These are phyloP conservation scores for Linepithema humile DNA, from an alignment of 1,140 invertebrate genomes.

Conservation along the genomic window DNA sequence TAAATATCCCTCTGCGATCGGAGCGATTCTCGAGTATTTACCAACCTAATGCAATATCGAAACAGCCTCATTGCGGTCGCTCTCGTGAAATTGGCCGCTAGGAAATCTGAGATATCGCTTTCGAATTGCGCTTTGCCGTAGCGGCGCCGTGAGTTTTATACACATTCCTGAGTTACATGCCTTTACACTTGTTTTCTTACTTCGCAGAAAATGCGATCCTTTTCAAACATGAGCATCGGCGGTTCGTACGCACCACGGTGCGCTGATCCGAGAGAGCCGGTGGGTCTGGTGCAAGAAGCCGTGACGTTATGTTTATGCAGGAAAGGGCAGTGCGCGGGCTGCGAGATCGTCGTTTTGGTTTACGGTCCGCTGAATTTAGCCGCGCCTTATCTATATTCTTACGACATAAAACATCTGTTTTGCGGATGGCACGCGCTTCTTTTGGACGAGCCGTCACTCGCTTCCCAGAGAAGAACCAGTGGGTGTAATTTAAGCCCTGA, in stretches of 20 bases:
- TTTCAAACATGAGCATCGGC: slow-evolving; percentile 39
- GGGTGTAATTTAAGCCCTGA: slow-evolving; percentile 38
- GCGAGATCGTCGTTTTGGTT: slow-evolving; percentile 76
- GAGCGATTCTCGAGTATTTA: background rate
- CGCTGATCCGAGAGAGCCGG: slow-evolving; percentile 8
- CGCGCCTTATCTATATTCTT: slow-evolving; percentile 77
- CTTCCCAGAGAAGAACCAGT: background rate
- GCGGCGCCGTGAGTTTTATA: slow-evolving; percentile 19
- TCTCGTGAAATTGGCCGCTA: background rate
- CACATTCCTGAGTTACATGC: slow-evolving; percentile 24
- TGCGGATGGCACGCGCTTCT: slow-evolving; percentile 55
- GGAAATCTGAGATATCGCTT: background rate
- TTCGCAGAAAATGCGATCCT: slow-evolving; percentile 24
- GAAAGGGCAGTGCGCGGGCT: slow-evolving; percentile 54
- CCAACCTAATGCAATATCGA: background rate
- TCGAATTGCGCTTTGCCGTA: background rate
- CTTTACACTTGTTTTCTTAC: slow-evolving; percentile 43
- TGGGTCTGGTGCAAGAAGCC: slow-evolving; percentile 65
- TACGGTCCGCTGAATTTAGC: slow-evolving; percentile 78
- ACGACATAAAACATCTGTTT: slow-evolving; percentile 60
- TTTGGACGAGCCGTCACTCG: slow-evolving; percentile 38
- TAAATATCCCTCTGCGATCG: background rate
- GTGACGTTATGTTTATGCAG: slow-evolving; percentile 72
- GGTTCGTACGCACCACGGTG: background rate
- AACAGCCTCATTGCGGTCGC: background rate